Base-by-base conservation (phyloP, 1,140 invertebrate species). In the Teleopsis dalmanni region DNA sequence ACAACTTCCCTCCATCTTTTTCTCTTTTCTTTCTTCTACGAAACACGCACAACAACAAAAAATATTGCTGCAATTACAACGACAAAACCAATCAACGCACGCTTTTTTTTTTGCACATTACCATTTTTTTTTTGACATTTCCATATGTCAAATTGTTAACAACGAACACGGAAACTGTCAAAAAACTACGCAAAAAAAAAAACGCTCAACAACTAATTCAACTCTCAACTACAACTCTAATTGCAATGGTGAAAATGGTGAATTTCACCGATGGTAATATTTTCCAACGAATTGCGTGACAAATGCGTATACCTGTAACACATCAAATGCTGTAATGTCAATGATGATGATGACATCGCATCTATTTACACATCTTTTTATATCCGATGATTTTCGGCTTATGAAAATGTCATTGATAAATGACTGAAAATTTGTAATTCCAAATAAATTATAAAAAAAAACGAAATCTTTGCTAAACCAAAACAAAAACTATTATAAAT, bases 341-440 rank as follows among this genome's bases (percentile, higher is more conserved):
- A 63, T 59, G 57, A 60, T 67, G 65, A 68, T 68, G 65, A 68
- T 68, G 65, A 68, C 65, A 63, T 67, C 62, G 65, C 65, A 67
- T 67, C 57, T 67, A 56, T 51, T 67, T 50, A 67, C 64, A 58
- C 59, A 58, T 60, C 65, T 68, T 63, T 61, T 68, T 55, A 67
- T 68, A 58, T 58, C 65, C 62, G 65, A 68, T 56, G 65, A 68
- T 56, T 67, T 67, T 68, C 65, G 65, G 62, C 65, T 67, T 59
- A 56, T 58, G 52, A 63, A 63, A 58, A 66, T 66, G 57, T 60
- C 61, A 50, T 58, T 63, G 51, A 66, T 60, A 27, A 66, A 65
- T 50, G 62, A 65, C 60, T 65, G 57, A 65, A 51, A 38, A 38
- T 36, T 4, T 19, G 14, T 3, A 27, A 41, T 40, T 18, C 3